phyloP scores from a whole-genome alignment of 2,888 invertebrate species.

The Heliconius erato region DNA sequence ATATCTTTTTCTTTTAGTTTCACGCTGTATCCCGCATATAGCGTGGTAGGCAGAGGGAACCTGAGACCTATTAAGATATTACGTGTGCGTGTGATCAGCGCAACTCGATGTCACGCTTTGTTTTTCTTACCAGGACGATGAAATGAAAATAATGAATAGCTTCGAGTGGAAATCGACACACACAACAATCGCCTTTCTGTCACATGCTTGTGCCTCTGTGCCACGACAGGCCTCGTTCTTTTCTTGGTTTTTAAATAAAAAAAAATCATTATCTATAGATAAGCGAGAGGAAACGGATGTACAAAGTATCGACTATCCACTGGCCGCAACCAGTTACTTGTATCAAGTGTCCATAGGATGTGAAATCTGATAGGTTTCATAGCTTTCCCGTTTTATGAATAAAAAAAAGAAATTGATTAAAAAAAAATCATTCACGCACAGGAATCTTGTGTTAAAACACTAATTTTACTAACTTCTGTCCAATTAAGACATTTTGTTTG shows the following conservation, averaged over 20 bases:
- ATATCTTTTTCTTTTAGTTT: not conserved
- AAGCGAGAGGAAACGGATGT: slow-evolving; percentile 2
- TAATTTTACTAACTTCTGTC: too few species aligned
- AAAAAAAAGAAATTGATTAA: too few species aligned
- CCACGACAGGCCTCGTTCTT: not conserved
- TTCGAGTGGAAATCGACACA: too few species aligned
- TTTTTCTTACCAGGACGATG: not conserved
- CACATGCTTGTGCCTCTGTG: too few species aligned
- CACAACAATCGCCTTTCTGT: too few species aligned
- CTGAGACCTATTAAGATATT: not conserved
- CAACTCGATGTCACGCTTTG: not conserved
- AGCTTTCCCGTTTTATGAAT: slow-evolving; percentile 1
- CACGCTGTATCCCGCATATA: not conserved
- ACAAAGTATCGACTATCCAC: not conserved
- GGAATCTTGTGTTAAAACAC: too few species aligned
- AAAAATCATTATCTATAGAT: not conserved
- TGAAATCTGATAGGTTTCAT: not conserved
- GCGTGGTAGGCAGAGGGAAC: not conserved
- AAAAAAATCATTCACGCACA: too few species aligned
- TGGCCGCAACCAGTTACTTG: not conserved
- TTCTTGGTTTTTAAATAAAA: not conserved
- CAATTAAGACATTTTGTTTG: too few species aligned
- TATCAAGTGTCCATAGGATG: not conserved
- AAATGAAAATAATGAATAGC: too few species aligned
- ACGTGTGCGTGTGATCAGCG: not conserved